These are phyloP conservation scores for Nasonovia ribisnigri DNA, from an alignment of 2,888 invertebrate genomes.

Conservation along the genomic window DNA sequence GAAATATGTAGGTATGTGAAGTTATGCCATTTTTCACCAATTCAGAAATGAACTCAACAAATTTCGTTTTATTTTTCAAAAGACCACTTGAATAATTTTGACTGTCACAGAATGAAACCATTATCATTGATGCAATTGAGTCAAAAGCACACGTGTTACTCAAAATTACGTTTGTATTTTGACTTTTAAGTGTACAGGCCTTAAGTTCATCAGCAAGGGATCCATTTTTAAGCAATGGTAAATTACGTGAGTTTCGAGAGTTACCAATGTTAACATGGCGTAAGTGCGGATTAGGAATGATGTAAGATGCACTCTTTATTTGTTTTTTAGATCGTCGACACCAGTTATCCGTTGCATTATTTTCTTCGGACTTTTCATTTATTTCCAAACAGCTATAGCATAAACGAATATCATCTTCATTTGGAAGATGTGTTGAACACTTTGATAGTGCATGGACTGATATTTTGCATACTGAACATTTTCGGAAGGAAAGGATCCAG, in stretches of 20 bases:
- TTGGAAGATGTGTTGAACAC: not conserved
- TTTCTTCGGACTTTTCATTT: not conserved
- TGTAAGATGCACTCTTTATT: not conserved
- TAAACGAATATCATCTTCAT: conserved; percentile 20
- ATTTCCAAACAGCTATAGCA: not conserved
- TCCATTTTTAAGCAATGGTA: not conserved
- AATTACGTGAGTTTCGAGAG: not conserved
- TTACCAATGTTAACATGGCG: not conserved
- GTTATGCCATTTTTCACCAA: no score
- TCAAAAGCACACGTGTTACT: not conserved
- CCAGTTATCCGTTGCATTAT: conserved; percentile 4
- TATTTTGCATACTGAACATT: not conserved
- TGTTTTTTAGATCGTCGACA: not conserved
- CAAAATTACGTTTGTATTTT: not conserved
- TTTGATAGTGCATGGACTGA: not conserved
- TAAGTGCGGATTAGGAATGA: conserved; percentile 21
- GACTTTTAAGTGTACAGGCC: not conserved
- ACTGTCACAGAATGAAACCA: not conserved
- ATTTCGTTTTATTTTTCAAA: not conserved
- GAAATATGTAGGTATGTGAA: not conserved
- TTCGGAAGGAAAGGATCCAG: not conserved
- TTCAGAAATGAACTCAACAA: not conserved
- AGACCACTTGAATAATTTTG: not conserved
- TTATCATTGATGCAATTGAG: no score
- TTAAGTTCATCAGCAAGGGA: not conserved